phyloP scores from a whole-genome alignment of 2,888 invertebrate species.

The Empis stercorea region DNA sequence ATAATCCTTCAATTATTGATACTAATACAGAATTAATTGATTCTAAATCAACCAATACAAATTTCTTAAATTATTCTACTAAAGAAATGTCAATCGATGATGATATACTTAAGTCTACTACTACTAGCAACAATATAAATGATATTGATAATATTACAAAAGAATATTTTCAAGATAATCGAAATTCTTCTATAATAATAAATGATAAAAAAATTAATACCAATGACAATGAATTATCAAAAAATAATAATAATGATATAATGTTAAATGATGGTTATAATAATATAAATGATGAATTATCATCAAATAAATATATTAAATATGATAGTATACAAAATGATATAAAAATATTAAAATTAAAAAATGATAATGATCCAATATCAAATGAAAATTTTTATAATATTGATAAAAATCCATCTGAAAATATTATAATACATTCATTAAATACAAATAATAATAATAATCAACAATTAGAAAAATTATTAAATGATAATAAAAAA shows the following conservation, averaged over 20 bases:
- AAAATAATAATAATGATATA: slow-evolving; percentile 10
- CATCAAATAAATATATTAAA: neutral
- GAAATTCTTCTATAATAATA: too few relatives aligned
- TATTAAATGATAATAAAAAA: slow-evolving; percentile 3
- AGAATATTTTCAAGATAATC: too few relatives aligned
- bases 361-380: slow-evolving; percentile 2
- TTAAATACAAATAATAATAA: neutral
- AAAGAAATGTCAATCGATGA: too few relatives aligned
- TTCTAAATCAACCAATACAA: too few relatives aligned
- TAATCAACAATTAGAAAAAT: neutral
- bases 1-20: too few relatives aligned
- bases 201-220: slow-evolving; percentile 16
- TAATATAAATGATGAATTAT: neutral
- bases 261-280: slow-evolving; percentile 18
- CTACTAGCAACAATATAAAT: too few relatives aligned
- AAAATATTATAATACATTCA: neutral
- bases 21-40: too few relatives aligned
- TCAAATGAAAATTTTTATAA: neutral
- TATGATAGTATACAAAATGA: slow-evolving; percentile 6
- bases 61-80: too few relatives aligned
- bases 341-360: slow-evolving; percentile 8
- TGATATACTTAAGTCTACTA: too few relatives aligned
- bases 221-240: slow-evolving; percentile 18
- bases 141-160: too few relatives aligned
- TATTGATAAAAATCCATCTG: neutral